Evolutionary conservation across 2,888 invertebrate genomes (phyloP), one percentile per base, ranked within the genome.

Genomic region (Psylliodes chrysocephalus): DNA sequence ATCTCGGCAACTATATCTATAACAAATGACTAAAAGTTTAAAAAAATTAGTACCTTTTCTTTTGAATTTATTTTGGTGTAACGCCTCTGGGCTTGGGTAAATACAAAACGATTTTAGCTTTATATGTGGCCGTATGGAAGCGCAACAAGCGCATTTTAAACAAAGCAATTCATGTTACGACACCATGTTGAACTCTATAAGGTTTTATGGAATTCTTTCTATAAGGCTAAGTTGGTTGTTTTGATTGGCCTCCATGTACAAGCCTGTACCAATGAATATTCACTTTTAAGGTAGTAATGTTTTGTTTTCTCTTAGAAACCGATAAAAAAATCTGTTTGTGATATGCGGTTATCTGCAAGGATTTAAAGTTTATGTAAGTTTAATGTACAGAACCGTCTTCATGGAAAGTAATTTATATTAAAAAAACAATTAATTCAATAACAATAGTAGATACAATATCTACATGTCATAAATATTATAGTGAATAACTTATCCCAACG

Each of bases 141-240:
- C 42, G 42, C 42, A 42, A 42, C 18, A 55, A 44, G 18, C 44
- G 55, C 55, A 55, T 44, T 55, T 55, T 30, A 56, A 67, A 59
- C 64, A 60, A 67, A 60, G 68, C 65, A 65, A 68, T 68, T 65
- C 57, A 63, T 65, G 68, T 68, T 68, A 59, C 63, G 60, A 68
- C 68, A 68, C 68, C 62, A 62, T 25, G 46, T 35, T 14, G 30
- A 38, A 10, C 64, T 54, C 35, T 62, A 62, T 44, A 67, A 55
- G 64, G 67, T 49, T 25, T 57, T 42, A 46, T 49, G 60, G 59
- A 46, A 62, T 67, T 67, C 60, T 67, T 55, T 64, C 55, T 59
- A 62, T 59, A 64, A 52, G 67, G 64, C 28, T 51, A 61, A 64
- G 28, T 61, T 38, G 47, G 28, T 30, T 17, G 40, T 61, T 67